Evolutionary conservation across 2,113 vertebrate genomes (phyloP).

Genomic region (Hippolais icterina): DNA sequence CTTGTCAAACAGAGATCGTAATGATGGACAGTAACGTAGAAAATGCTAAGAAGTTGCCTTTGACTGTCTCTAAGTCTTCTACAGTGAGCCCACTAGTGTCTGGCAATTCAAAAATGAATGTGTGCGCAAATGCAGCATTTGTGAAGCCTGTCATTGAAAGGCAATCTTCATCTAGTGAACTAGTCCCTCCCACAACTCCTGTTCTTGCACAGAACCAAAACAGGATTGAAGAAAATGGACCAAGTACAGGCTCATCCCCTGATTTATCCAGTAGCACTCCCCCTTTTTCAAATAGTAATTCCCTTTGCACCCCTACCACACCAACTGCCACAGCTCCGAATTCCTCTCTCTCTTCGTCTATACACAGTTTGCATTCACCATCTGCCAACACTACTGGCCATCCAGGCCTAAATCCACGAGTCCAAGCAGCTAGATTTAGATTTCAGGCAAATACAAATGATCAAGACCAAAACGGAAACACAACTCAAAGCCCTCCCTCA

Average conservation of each 20-base stretch:
- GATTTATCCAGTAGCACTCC: slow-evolving; percentile 63
- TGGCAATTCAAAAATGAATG: slow-evolving; percentile 79
- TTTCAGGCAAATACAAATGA: slow-evolving; percentile 89
- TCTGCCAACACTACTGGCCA: slow-evolving; percentile 74
- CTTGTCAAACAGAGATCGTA: slow-evolving; percentile 85
- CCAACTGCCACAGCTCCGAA: slow-evolving; percentile 60
- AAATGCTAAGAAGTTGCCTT: slow-evolving; percentile 83
- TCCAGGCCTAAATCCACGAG: slow-evolving; percentile 86
- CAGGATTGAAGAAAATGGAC: slow-evolving; percentile 86
- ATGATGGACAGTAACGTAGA: slow-evolving; percentile 74
- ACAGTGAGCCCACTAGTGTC: slow-evolving; percentile 76
- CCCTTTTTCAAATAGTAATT: slow-evolving; percentile 27
- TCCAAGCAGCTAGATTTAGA: slow-evolving; percentile 94
- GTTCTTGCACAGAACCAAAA: slow-evolving; percentile 53
- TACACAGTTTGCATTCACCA: slow-evolving; percentile 76
- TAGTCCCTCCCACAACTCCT: slow-evolving; percentile 57
- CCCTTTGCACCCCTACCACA: slow-evolving; percentile 35
- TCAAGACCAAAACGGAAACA: slow-evolving; percentile 95
- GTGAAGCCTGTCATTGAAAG: slow-evolving; percentile 74
- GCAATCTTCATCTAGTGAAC: slow-evolving; percentile 81
- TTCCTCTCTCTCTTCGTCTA: slow-evolving; percentile 33
- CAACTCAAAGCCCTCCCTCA: slow-evolving; percentile 87
- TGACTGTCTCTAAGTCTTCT: slow-evolving; percentile 85
- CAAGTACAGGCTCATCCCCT: slow-evolving; percentile 67
- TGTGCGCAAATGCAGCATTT: slow-evolving; percentile 44